These are phyloP conservation scores for Nebria ingens DNA, from an alignment of 1,140 invertebrate species.

Conservation along the genomic window DNA sequence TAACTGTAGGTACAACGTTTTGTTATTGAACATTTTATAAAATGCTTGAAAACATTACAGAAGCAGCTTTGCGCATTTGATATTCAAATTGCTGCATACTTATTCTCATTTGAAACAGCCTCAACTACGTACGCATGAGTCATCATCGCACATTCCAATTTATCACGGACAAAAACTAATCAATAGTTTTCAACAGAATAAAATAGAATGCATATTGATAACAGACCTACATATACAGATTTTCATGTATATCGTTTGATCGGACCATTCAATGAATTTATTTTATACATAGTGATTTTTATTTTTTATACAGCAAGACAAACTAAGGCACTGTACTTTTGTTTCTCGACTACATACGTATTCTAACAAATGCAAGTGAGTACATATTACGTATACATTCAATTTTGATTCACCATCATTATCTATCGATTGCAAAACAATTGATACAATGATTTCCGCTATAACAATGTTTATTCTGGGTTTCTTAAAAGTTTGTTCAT, in stretches of 20 bases:
- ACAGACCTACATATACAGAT: neutral
- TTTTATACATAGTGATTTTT: too few relatives aligned
- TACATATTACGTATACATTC: neutral
- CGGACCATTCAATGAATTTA: neutral
- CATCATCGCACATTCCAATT: too few relatives aligned
- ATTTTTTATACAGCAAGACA: slow-evolving; percentile 6
- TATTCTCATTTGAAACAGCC: too few relatives aligned
- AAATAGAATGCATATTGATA: too few relatives aligned
- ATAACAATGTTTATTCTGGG: too few relatives aligned
- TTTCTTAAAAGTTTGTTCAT: too few relatives aligned
- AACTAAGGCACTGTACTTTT: slow-evolving; percentile 7
- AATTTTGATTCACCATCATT: neutral
- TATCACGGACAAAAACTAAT: too few relatives aligned
- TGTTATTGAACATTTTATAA: neutral
- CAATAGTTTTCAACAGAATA: too few relatives aligned
- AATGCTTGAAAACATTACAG: neutral
- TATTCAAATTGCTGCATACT: neutral
- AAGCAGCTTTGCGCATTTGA: neutral
- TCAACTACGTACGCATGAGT: too few relatives aligned
- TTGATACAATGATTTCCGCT: neutral
- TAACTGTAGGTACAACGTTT: neutral
- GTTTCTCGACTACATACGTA: slow-evolving; percentile 5
- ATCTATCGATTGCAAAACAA: neutral
- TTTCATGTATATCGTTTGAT: neutral
- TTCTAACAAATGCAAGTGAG: slow-evolving; percentile 9